Conservation (phyloP, 2,113 vertebrate species). For the Dasypus novemcinctus region DNA sequence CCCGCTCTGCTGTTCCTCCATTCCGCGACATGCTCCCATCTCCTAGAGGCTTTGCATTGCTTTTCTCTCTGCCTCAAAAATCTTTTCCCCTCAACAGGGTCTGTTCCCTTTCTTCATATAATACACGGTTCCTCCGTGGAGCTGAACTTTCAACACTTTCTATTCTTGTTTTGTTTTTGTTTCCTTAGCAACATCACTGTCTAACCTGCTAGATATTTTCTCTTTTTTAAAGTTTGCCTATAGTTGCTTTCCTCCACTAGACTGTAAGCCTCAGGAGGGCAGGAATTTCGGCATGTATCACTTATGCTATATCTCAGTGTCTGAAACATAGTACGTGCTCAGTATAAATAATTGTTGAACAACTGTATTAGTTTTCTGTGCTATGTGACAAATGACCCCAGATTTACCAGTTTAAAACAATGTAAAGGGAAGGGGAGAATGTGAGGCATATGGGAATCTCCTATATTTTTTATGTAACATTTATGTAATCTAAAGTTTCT, state of each 20-base stretch:
- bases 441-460: no score
- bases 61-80: background rate
- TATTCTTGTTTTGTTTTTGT: background rate
- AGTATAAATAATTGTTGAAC: background rate
- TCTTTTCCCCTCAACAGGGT: background rate
- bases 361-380: background rate
- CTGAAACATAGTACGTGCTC: background rate
- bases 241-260: background rate
- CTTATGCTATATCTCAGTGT: background rate
- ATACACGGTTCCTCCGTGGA: background rate
- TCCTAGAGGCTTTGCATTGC: background rate
- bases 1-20: background rate
- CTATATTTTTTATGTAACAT: no score
- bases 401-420: background rate
- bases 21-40: accelerated
- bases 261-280: background rate
- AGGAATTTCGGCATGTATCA: background rate
- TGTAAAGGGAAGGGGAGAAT: no score
- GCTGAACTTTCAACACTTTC: background rate
- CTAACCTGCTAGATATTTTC: background rate
- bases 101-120: background rate
- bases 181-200: background rate
- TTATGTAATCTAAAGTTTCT: no score
- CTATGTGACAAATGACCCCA: background rate
- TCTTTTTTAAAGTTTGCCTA: background rate